Evolutionary conservation across 2,113 vertebrate genomes (phyloP).

Genomic region (Oncorhynchus clarkii): DNA sequence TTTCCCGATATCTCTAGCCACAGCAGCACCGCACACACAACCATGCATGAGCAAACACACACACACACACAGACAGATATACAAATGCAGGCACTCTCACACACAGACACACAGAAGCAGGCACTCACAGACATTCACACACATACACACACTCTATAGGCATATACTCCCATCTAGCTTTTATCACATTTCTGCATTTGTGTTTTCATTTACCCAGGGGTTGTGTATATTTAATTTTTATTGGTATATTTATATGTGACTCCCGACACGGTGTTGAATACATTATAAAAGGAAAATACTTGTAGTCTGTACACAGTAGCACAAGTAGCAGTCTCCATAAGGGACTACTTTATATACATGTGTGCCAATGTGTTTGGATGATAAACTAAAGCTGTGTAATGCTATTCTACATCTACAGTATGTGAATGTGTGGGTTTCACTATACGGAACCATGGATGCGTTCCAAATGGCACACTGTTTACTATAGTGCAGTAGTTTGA

Average conservation of each 20-base stretch:
- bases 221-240: slow-evolving; percentile 49
- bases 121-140: no score
- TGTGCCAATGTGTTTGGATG: not conserved
- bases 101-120: no score
- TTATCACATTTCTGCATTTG: slow-evolving; percentile 33
- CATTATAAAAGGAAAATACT: no score
- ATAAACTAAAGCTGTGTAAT: not conserved
- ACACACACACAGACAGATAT: no score
- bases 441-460: not conserved
- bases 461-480: no score
- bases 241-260: slow-evolving; percentile 18
- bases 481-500: no score
- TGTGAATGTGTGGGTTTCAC: not conserved
- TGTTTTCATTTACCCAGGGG: slow-evolving; percentile 32
- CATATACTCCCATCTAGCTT: no score
- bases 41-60: no score
- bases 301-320: no score
- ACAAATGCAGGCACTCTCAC: no score
- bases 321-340: no score
- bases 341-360: not conserved
- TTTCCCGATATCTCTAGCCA: not conserved
- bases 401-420: not conserved
- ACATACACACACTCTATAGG: not conserved
- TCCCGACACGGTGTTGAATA: slow-evolving; percentile 26
- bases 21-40: not conserved